phyloP scores from a whole-genome alignment of 2,888 invertebrate genomes.

The Choreutis nemorana region DNA sequence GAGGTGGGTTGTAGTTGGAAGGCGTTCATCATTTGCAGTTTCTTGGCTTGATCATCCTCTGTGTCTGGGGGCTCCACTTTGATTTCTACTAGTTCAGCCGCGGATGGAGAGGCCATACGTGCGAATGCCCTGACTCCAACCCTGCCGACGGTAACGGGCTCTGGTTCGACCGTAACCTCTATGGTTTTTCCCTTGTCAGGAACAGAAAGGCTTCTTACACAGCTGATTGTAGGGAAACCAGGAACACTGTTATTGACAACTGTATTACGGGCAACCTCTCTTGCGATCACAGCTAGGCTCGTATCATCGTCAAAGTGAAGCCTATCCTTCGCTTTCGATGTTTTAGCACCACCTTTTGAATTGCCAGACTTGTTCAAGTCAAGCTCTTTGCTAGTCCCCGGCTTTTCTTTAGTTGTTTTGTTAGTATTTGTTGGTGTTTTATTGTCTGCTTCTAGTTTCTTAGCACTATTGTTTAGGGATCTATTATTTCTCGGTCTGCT shows the following conservation, averaged over 20 bases:
- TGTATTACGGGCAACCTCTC: conserved; percentile 17
- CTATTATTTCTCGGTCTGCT: conserved; percentile 30
- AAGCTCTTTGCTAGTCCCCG: too few species aligned
- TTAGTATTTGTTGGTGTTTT: conserved; percentile 11
- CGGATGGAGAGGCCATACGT: conserved; percentile 33
- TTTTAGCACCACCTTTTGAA: conserved; percentile 4
- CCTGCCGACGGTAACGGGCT: conserved; percentile 27
- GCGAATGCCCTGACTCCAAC: conserved; percentile 55
- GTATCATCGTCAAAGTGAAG: conserved; percentile 35
- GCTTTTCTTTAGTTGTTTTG: conserved; percentile 14
- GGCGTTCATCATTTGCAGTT: conserved; percentile 45
- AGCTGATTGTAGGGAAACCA: conserved; percentile 39
- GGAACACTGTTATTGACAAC: conserved; percentile 13
- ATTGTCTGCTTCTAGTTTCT: background rate
- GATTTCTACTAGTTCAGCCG: conserved; percentile 36
- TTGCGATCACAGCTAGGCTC: conserved; percentile 30
- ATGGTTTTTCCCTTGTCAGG: conserved; percentile 16
- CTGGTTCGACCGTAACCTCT: conserved; percentile 25
- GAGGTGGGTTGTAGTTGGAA: conserved; percentile 40
- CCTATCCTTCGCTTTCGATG: conserved; percentile 24
- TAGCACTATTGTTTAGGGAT: conserved; percentile 16
- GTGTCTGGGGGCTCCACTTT: conserved; percentile 50
- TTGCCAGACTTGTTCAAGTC: conserved; percentile 10
- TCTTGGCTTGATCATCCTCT: conserved; percentile 41
- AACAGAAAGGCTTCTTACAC: conserved; percentile 36